Percentiles rank a stretch among this genome's conserved stretches.
Evolutionary conservation across 2,797 vertebrate species (phyloP).

Genomic region (Anabacerthia variegaticeps): DNA sequence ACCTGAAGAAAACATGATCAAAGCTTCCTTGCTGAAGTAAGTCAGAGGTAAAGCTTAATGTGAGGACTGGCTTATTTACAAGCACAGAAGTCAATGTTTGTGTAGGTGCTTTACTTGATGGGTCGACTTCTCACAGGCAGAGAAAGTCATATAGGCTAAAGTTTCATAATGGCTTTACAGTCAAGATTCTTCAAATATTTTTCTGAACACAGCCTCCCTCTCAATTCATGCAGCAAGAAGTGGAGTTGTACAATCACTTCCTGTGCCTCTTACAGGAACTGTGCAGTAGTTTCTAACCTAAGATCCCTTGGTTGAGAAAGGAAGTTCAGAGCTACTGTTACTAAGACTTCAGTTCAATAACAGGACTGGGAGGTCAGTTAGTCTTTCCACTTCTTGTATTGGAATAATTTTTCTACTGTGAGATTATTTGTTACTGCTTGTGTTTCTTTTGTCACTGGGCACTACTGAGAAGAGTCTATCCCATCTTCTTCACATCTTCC

Average conservation of each 20-base stretch:
- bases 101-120: background rate
- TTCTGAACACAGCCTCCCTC: accelerated
- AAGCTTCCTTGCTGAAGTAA: background rate
- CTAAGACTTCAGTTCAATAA: background rate
- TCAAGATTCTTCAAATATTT: background rate
- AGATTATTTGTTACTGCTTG: background rate
- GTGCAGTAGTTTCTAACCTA: background rate
- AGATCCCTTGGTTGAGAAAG: background rate
- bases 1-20: background rate
- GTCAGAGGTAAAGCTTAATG: background rate
- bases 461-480: background rate
- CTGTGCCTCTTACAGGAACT: background rate
- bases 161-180: background rate
- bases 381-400: background rate
- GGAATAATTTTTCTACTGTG: background rate
- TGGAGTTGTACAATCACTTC: background rate
- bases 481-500: background rate
- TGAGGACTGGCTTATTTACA: background rate
- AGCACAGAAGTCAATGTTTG: background rate
- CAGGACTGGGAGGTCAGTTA: background rate
- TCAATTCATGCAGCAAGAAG: background rate
- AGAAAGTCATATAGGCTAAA: background rate
- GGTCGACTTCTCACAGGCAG: background rate
- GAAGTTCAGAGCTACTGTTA: background rate
- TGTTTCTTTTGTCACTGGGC: background rate